Evolutionary conservation across 2,113 vertebrate genomes (phyloP), one percentile per base, ranked within the genome.

Genomic region (Protomyctophum bolini): DNA sequence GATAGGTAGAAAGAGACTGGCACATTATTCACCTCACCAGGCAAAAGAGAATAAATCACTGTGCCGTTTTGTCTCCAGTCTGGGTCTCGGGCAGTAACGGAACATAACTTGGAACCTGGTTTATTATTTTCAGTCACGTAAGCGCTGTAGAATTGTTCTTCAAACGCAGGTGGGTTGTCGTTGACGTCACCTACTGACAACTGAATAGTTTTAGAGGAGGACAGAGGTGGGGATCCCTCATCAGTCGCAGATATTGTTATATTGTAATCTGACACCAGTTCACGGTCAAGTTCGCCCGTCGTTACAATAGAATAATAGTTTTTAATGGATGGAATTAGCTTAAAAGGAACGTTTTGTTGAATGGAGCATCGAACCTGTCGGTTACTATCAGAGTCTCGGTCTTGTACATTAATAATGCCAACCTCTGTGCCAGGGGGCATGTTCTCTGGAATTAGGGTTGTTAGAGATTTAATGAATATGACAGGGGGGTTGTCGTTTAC

Each of bases 91-190:
- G 94, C 93, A 10, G 15, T 77, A 4, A 94, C 85, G 0, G 88
- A 85, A 72, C 88, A 93, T 66, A 95, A 79, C 62, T 92, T 91
- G 50, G 85, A 87, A 0, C 93, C 92, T 55, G 91, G 83, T 66
- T 88, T 85, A 69, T 93, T 94, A 67, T 95, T 95, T 73, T 95
- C 94, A 62, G 45, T 87, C 8, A 95, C 51, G 62, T 90, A 88
- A 10, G 90, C 80, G 21, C 73, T 87, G 76, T 94, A 94, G 8
- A 73, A 85, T 8, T 80, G 67, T 0, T 85, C 63, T 0, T 83
- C 68, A 71, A 95, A 95, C 33, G 82, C 73, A 3, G 93, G 93
- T 2, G 91, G 79, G 33, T 94, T 94, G 85, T 94, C 92, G 2
- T 94, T 95, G 58, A 86, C 90, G 64, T 95, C 94, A 71, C 87